Evolutionary conservation across 2,113 vertebrate species (phyloP), one percentile per base, ranked within the genome.

Genomic region (Gadus macrocephalus): DNA sequence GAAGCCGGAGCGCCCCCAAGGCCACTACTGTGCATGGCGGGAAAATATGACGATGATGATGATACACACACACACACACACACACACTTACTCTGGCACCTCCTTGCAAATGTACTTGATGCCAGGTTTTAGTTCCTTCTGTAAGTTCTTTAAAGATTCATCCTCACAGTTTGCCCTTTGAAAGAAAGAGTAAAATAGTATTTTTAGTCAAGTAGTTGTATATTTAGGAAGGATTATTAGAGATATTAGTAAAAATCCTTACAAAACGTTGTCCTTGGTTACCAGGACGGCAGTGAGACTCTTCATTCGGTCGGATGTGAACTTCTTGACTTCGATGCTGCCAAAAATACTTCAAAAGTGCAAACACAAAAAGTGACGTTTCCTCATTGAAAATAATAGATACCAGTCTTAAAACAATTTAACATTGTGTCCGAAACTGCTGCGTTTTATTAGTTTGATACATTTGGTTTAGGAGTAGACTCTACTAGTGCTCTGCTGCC

Each of bases 211-310:
- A 67, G 20, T n/a, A 31, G 19, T 15, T 5, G 28, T 15, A 11
- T 19, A 5, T 11, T 31, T 5, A 42, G 15, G 53, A 14, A 1
- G 22, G 2, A 17, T 35, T 1, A 2, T 27, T 1, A 15, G 9
- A 49, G 42, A 49, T 49, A 14, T 49, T 2, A 27, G 28, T 31
- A 22, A 19, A 19, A 49, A 68, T 16, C n/a, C 88, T 87, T 85
- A 85, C 83, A 4, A 60, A 15, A 68, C 61, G 27, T 72, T 82
- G 0, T 86, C 11, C 76, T 89, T 61, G 16, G 88, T 80, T 72
- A 94, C 91, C 53, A 98, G 83, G 85, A 94, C 90, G 25, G 93
- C 86, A 0, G 82, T 83, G 53, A 98, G 75, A 16, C 58, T 68
- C 35, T 71, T 87, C 35, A 95, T 81, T 69, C 65, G 91, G 5